phyloP scores from a whole-genome alignment of 2,797 vertebrate genomes.

The Poeciliopsis infans region DNA sequence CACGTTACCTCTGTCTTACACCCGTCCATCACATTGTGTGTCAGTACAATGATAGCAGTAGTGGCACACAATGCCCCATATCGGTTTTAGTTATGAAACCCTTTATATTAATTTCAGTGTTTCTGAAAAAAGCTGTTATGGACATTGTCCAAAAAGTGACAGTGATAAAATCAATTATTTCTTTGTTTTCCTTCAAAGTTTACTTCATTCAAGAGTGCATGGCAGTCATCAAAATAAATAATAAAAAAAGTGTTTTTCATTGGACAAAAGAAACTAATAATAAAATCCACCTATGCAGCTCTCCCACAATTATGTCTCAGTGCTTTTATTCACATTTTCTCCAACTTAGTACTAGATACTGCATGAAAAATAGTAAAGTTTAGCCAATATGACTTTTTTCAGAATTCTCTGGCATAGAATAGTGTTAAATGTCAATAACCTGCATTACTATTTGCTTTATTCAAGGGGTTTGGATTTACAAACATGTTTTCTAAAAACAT shows the following conservation, averaged over 20 bases:
- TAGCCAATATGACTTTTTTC: not conserved
- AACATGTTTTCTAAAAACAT: not conserved
- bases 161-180: not conserved
- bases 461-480: slow-evolving; percentile 8
- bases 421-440: not conserved
- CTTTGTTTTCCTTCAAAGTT: not conserved
- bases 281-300: not conserved
- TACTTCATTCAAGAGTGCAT: not conserved
- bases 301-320: not conserved
- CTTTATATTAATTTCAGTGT: not conserved
- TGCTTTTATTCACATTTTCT: not conserved
- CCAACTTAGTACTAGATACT: not conserved
- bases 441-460: not conserved
- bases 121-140: not conserved
- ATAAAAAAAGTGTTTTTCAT: not conserved
- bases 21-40: not conserved
- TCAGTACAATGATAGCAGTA: not conserved
- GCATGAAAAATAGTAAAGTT: not conserved
- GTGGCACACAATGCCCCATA: too few species aligned
- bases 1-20: slow-evolving; percentile 17
- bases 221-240: not conserved
- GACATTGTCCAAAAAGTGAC: not conserved
- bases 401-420: not conserved
- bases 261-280: not conserved
- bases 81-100: not conserved